Base-by-base conservation (phyloP, 2,888 invertebrate species). In the Pocota personata region DNA sequence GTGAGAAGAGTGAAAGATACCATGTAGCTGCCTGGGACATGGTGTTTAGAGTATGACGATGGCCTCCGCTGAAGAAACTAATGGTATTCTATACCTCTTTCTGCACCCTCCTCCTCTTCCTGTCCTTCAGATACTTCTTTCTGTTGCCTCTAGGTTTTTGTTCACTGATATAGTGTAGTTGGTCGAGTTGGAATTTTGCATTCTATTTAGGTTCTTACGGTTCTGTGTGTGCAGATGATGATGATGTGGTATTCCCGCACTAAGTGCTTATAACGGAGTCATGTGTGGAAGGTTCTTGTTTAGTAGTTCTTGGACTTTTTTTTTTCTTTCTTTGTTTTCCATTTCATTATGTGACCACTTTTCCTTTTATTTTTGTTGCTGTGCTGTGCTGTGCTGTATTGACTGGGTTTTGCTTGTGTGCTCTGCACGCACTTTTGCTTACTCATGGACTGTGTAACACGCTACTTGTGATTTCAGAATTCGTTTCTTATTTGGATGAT, bases 241-340 rank as follows among this genome's bases (percentile, higher is more conserved):
- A 72, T 37, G 72, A 37, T 12, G 50, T 46, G 73, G 83, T 79
- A 79, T 83, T 78, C 77, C 73, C 69, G 58, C 50, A 40, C 67
- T 58, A 71, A 84, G 76, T 80, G 80, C 80, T 77, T 82, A 82
- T 86, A 86, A 86, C 86, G 86, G 86, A 72, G 86, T 58, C 55
- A 48, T 86, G 86, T 86, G 82, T 86, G 62, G 80, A 82, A 86
- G 86, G 86, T 82, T 86, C 86, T 72, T 27, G 66, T 52, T 79
- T 64, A 57, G 64, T 66, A 69, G 52, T 82, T 55, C 43, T 60
- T 82, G 30, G 24, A 35, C 48, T 30, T 67, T 48, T 72, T 62
- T 67, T 60, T 46, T 24, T 27, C 14, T 19, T 35, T 10, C 27
- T 67, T 57, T 14, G 16, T 40, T 83, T 84, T 75, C 57, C 73